Evolutionary conservation across 2,797 vertebrate genomes (phyloP), one percentile per base, ranked within the genome.

Genomic region (Coregonus sp.): DNA sequence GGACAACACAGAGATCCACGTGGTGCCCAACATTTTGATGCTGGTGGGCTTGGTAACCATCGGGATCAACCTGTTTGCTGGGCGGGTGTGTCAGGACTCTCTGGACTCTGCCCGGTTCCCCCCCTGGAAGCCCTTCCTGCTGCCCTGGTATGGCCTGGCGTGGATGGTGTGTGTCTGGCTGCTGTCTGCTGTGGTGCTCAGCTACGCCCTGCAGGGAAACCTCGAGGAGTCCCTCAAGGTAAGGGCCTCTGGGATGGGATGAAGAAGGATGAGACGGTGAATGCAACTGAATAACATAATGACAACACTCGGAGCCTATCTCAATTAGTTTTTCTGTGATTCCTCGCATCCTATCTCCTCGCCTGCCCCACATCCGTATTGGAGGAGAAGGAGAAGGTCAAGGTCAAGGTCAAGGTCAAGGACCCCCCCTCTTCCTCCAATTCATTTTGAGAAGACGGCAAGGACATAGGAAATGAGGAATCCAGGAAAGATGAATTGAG

Each of bases 21-120:
- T 96, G 81, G 97, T 99, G 81, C 98, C 98, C 93, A 99, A 99
- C 92, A 95, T 97, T 81, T 92, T 99, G 87, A 97, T 99, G 74
- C 74, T 95, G 81, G 92, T 98, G 85, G 98, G 98, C 71, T 82
- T 96, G 82, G 93, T 96, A 80, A 95, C 95, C 81, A 96, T 97
- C 63, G 94, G 93, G 79, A 96, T 96, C 87, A 99, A 99, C 85
- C 95, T 95, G 85, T 92, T 97, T 67, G 95, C 97, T 15, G 96
- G 95, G 70, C 97, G 97, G 80, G 94, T 98, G 83, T 98, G 98
- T 92, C 97, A 98, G 0, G 98, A 99, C 76, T 96, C 98, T 25
- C 88, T 99, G 94, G 97, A 99, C 75, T 91, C 95, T 0, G 79
- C 90, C 59, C 97, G 96, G 77, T 98, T 96, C 80, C 94, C 93